A percentile compares a stretch with the other conserved stretches of the same genome.
Evolutionary conservation across 2,888 invertebrate genomes (phyloP).

Genomic region (Tricholauxania praeusta): DNA sequence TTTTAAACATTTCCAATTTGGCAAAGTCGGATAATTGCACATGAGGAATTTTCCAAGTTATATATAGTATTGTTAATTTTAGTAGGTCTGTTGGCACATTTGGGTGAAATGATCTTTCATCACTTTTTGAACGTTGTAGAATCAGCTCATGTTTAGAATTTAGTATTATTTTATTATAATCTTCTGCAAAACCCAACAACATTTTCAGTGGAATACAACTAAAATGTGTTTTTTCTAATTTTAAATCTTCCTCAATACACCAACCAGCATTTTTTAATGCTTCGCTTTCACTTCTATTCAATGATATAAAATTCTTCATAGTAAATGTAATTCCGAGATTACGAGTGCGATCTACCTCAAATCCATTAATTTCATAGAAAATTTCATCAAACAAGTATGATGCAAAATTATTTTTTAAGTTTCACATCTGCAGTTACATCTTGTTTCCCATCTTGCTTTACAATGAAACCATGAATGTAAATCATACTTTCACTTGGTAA

Average conservation of each 20-base stretch:
- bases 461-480: too few species aligned
- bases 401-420: too few species aligned
- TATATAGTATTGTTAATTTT: too few species aligned
- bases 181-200: slow-evolving; percentile 24
- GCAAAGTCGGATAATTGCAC: neutral
- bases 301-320: slow-evolving; percentile 60
- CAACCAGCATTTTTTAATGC: slow-evolving; percentile 45
- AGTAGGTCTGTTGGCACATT: neutral
- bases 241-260: slow-evolving; percentile 22
- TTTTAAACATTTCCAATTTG: slow-evolving; percentile 17
- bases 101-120: neutral
- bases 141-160: slow-evolving; percentile 25
- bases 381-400: too few species aligned
- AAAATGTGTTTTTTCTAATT: slow-evolving; percentile 3
- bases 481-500: too few species aligned
- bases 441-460: too few species aligned
- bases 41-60: neutral
- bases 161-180: neutral
- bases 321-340: slow-evolving; percentile 57
- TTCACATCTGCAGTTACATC: too few species aligned
- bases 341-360: slow-evolving; percentile 57
- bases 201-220: slow-evolving; percentile 10
- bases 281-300: slow-evolving; percentile 46
- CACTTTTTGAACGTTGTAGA: slow-evolving; percentile 5
- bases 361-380: slow-evolving; percentile 58